Base-by-base conservation (phyloP, 1,140 invertebrate genomes). In the Caerostris darwini region DNA sequence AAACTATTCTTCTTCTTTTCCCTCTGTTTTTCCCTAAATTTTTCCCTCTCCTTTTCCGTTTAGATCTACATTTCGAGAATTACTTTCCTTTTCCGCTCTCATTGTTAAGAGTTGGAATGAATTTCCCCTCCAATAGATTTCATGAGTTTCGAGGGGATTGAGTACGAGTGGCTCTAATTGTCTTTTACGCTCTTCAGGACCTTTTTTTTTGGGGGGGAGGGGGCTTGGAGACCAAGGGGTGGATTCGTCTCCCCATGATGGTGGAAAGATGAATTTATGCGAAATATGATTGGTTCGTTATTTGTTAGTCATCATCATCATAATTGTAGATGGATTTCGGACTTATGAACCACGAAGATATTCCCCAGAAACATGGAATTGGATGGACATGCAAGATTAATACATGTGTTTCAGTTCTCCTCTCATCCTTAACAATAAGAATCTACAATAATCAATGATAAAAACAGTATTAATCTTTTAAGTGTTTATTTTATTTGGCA, bases 61-160 rank as follows among this genome's bases (percentile, higher is more conserved):
- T 67, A 92, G 81, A 92, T 92, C 90, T 92, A 85, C 90, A 92
- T 92, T 92, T 85, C 81, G 90, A 61, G 90, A 92, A 92, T 92
- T 85, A 92, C 90, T 92, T 92, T 92, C 71, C 90, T 67, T 71
- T 90, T 90, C 57, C 90, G 90, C 59, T 67, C 34, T 57, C 82
- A 85, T 85, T 92, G 90, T 85, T 92, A 64, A 34, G 56, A 71
- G 81, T 92, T 67, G 81, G 81, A 92, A 85, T 83, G 90, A 85
- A 92, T 92, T 92, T 92, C 90, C 81, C 34, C 82, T 57, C 90
- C 50, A 61, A 91, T 91, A 91, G 56, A 82, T 92, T 34, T 34
- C 71, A 69, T 58, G 81, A 92, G 57, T 92, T 92, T 67, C 81
- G 6, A 85, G 57, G 59, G 90, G 81, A 85, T 85, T 92, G 85